Base-by-base conservation (phyloP, 2,888 invertebrate genomes). In the Brachyptera risi region DNA sequence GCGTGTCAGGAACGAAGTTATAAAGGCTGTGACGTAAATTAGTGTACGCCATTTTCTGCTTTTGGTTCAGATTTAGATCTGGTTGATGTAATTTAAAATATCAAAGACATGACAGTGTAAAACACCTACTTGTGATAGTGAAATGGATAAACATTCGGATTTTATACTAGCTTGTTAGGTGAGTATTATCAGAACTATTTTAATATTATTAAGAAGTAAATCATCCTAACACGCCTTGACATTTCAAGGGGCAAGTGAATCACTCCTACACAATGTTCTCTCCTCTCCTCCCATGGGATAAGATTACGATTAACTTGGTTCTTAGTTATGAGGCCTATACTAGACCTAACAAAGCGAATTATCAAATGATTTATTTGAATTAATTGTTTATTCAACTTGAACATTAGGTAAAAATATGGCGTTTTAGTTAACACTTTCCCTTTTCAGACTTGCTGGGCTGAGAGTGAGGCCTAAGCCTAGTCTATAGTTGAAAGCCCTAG, bases 41-140 rank as follows among this genome's bases (percentile, higher is more conserved):
- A 40, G 17, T 17, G 17, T 21, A 62, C 62, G 62, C 62, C 62
- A 62, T 62, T 62, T 59, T 62, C 56, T 62, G 56, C 56, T 49
- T 62, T 61, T 44, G 44, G 44, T 37, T 47, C 35, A n/a, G 21
- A 61, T 49, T 24, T 37, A 21, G 7, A 19, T 47, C 38, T 40
- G 38, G 3, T 60, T 54, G 38, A 58, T 51, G 24, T 51, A 47
- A 19, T 26, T 24, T 5, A 26, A 31, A 31, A 19, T 9, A 24
- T 17, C 19, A 19, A 24, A 24, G 21, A 9, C 21, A 23, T 31
- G 24, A 24, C 23, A 40, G 42, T 60, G 54, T 15, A 40, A n/a
- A 44, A 44, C 15, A 27, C 23, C 35, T 15, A 27, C 15, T 24
- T 60, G 60, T 38, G 15, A 58, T 17, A 44, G 23, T 51, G 23